Evolutionary conservation across 2,797 vertebrate genomes (phyloP).

Genomic region (Choloepus didactylus): DNA sequence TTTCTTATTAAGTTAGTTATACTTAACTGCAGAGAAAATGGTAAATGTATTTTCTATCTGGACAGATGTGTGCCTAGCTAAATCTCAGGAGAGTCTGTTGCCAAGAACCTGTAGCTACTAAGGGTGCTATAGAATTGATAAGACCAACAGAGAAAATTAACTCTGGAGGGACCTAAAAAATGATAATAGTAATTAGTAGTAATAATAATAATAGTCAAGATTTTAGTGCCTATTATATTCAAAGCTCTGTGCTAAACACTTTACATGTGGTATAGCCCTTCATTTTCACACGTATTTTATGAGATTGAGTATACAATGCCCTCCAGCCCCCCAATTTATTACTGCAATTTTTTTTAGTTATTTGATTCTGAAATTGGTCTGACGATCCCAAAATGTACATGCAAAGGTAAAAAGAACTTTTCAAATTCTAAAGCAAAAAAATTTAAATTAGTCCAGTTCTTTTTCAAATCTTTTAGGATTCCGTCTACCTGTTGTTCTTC

Average conservation of each 20-base stretch:
- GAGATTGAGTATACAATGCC: neutral
- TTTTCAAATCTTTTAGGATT: neutral
- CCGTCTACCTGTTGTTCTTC: neutral
- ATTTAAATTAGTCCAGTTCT: conserved; percentile 54
- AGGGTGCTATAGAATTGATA: neutral
- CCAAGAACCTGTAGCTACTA: neutral
- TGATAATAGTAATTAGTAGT: no score
- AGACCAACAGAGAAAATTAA: neutral
- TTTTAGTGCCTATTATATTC: neutral
- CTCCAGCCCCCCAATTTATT: neutral
- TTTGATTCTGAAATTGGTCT: neutral
- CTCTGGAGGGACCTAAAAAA: neutral
- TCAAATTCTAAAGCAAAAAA: conserved; percentile 1
- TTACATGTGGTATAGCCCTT: neutral
- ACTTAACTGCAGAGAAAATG: neutral
- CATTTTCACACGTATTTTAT: neutral
- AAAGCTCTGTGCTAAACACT: neutral
- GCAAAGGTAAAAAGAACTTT: neutral
- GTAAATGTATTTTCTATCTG: neutral
- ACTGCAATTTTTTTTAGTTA: neutral
- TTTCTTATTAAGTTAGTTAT: neutral
- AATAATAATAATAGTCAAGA: neutral
- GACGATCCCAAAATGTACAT: neutral
- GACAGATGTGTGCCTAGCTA: neutral
- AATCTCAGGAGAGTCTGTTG: neutral